phyloP scores from a whole-genome alignment of 92 coral and sea anemone genomes.

The Ricordea florida region DNA sequence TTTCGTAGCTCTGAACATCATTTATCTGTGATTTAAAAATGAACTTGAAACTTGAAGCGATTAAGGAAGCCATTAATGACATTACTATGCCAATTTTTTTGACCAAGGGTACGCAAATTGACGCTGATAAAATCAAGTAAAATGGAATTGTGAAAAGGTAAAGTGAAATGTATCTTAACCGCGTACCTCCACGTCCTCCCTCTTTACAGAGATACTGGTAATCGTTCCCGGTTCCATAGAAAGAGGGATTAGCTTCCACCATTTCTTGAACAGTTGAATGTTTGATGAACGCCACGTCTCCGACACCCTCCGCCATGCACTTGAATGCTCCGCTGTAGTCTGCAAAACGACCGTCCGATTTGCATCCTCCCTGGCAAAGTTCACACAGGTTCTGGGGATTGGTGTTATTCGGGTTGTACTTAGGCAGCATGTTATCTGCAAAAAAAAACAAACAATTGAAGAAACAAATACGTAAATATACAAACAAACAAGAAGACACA shows the following conservation, averaged over 20 bases:
- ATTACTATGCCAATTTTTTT: too few species aligned
- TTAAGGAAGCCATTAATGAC: too few species aligned
- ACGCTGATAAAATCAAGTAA: background rate
- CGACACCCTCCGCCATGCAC: conserved; percentile 43
- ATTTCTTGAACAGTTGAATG: conserved; percentile 34
- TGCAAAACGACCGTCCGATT: background rate
- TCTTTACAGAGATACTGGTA: conserved; percentile 43
- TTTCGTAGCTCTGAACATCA: too few species aligned
- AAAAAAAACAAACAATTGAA: background rate
- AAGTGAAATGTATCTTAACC: background rate
- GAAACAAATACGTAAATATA: too few species aligned
- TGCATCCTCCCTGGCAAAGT: background rate
- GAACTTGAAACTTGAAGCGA: too few species aligned
- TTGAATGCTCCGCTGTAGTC: conserved; percentile 63
- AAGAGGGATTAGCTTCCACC: background rate
- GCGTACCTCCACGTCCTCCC: conserved; percentile 5
- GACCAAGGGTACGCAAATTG: too few species aligned
- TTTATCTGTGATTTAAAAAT: too few species aligned
- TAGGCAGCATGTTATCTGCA: background rate
- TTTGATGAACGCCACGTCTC: conserved; percentile 73
- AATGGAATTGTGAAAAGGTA: background rate
- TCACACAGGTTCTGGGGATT: conserved; percentile 6
- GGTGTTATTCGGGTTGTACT: background rate
- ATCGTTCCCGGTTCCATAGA: background rate
- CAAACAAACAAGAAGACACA: too few species aligned